A percentile compares a stretch with the other conserved stretches of the same genome.
Evolutionary conservation across 1,140 invertebrate genomes (phyloP).

Genomic region (Drosophila mauritiana): DNA sequence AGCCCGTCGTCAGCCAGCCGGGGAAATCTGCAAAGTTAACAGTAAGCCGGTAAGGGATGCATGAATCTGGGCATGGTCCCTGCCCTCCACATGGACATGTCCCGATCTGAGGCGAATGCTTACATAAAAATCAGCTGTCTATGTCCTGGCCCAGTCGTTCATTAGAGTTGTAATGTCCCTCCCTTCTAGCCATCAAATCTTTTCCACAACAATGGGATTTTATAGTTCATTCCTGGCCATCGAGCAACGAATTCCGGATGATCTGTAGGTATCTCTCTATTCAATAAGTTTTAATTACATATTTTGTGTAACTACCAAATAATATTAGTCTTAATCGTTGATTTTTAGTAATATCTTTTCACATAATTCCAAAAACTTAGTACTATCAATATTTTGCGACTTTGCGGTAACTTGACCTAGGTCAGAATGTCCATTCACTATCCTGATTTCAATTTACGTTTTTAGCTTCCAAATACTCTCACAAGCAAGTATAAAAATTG

Average conservation of each 20-base stretch:
- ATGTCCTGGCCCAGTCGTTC: slow-evolving; percentile 48
- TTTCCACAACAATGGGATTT: slow-evolving; percentile 8
- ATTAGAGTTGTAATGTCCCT: slow-evolving; percentile 65
- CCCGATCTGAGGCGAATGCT: slow-evolving; percentile 3
- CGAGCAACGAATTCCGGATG: neutral
- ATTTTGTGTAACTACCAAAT: too few species aligned
- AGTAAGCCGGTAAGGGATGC: slow-evolving; percentile 37
- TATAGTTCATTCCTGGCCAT: slow-evolving; percentile 3
- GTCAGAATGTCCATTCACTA: slow-evolving; percentile 1
- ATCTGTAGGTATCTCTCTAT: neutral
- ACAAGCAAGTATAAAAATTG: slow-evolving; percentile 37
- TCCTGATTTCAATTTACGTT: slow-evolving; percentile 7
- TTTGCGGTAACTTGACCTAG: neutral
- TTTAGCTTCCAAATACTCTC: slow-evolving; percentile 11
- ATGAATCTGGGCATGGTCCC: slow-evolving; percentile 6
- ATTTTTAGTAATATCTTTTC: too few species aligned
- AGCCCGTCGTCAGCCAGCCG: slow-evolving; percentile 45
- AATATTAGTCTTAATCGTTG: too few species aligned
- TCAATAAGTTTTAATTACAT: too few species aligned
- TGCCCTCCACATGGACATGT: neutral
- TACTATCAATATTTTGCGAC: too few species aligned
- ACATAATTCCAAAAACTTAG: too few species aligned
- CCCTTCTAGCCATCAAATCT: slow-evolving; percentile 18
- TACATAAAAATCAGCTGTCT: slow-evolving; percentile 52
- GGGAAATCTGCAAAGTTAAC: slow-evolving; percentile 65